phyloP scores from a whole-genome alignment of 30 jellyfish, hydroid and myxozoan genomes.

The Aurelia aurita complex sp. Pacific region DNA sequence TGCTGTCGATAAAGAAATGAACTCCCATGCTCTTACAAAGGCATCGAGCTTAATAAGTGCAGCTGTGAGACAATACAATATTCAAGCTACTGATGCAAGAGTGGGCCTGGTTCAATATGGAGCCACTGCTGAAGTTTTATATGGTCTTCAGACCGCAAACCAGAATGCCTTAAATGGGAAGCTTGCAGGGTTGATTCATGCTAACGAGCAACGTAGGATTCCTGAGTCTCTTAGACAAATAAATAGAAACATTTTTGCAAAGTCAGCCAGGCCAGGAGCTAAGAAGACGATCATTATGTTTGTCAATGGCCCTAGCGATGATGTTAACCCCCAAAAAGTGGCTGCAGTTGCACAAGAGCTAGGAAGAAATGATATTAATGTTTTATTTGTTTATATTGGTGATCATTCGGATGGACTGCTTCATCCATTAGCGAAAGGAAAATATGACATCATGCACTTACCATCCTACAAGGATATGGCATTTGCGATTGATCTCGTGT shows the following conservation, averaged over 20 bases:
- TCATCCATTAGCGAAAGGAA: conserved; percentile 22
- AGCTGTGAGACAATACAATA: conserved; percentile 20
- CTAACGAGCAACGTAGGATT: conserved; percentile 25
- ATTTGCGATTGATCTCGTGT: conserved; percentile 33
- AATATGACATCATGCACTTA: conserved; percentile 26
- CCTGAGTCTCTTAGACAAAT: conserved; percentile 35
- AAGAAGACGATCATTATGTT: conserved; percentile 32
- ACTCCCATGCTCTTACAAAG: conserved; percentile 21
- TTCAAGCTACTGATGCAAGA: conserved; percentile 25
- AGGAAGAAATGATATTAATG: conserved; percentile 34
- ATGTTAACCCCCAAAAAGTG: conserved; percentile 5
- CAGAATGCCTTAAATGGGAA: neutral
- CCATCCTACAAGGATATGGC: conserved; percentile 23
- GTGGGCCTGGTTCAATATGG: conserved; percentile 54
- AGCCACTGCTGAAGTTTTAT: neutral
- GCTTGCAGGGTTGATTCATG: neutral
- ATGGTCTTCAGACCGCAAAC: conserved; percentile 3
- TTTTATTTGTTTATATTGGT: conserved; percentile 54
- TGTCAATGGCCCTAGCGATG: conserved; percentile 64
- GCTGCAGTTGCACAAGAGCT: conserved; percentile 32
- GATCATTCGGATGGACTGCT: conserved; percentile 36
- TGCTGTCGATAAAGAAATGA: conserved; percentile 62
- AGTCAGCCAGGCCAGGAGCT: conserved; percentile 10
- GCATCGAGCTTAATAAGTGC: conserved; percentile 24
- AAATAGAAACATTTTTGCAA: conserved; percentile 16